A percentile compares a stretch with the other conserved stretches of the same genome.
Evolutionary conservation across 2,797 vertebrate species (phyloP).

Genomic region (Tinamus major): DNA sequence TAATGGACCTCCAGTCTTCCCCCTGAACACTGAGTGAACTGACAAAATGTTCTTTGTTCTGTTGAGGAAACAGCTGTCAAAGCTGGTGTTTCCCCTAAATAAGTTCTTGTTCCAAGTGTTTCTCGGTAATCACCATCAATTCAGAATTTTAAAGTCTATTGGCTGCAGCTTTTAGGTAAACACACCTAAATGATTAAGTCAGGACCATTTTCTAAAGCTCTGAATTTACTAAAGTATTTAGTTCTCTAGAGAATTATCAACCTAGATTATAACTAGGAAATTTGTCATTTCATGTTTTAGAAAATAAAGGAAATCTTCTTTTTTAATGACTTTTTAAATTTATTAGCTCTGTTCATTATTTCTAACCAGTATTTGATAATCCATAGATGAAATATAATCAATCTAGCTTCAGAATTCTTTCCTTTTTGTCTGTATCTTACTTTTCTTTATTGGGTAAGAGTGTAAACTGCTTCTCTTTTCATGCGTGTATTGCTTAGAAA

Average conservation of each 20-base stretch:
- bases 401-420: background rate
- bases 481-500: no score
- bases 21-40: background rate
- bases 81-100: background rate
- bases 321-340: background rate
- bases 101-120: background rate
- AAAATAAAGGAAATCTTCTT: background rate
- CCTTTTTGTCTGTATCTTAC: background rate
- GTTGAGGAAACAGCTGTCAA: constrained; percentile 26
- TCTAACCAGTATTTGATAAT: background rate
- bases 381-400: background rate
- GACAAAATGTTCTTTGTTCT: constrained; percentile 51
- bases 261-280: background rate
- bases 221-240: background rate
- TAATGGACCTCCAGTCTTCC: constrained; percentile 18
- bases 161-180: background rate
- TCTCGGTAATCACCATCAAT: background rate
- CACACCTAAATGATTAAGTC: background rate
- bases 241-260: background rate
- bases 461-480: background rate
- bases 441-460: background rate
- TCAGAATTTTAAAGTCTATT: constrained; percentile 3
- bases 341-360: background rate
- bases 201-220: background rate
- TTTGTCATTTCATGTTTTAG: background rate